phyloP scores from a whole-genome alignment of 2,113 vertebrate species.

The Chloropsis cyanopogon region DNA sequence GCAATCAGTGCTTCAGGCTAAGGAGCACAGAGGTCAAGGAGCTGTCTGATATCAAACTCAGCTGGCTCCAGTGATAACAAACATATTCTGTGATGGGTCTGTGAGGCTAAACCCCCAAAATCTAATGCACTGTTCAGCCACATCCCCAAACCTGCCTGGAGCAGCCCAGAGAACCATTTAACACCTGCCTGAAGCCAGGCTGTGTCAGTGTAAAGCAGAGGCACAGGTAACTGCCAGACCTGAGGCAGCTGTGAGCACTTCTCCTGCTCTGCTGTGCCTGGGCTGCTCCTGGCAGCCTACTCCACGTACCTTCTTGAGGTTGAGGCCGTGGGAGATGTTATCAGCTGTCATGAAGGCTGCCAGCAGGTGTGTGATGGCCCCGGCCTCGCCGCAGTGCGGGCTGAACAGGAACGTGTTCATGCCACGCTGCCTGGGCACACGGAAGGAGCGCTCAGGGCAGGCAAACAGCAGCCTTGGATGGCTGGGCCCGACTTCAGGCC shows the following conservation, averaged over 20 bases:
- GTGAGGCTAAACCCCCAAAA: not conserved
- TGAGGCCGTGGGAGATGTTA: slow-evolving; percentile 96
- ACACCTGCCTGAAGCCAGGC: not conserved
- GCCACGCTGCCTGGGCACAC: slow-evolving; percentile 82
- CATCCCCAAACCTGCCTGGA: not conserved
- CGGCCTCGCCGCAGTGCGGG: slow-evolving; percentile 96
- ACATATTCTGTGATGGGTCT: not conserved
- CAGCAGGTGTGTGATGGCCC: slow-evolving; percentile 93
- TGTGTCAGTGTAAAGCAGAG: not conserved
- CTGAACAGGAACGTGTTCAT: slow-evolving; percentile 98
- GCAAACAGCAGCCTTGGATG: not conserved
- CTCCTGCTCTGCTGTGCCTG: not conserved
- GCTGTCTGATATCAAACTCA: not conserved
- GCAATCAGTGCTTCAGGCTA: not conserved
- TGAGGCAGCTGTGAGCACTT: not conserved
- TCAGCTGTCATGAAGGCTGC: slow-evolving; percentile 96
- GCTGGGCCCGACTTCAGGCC: not conserved
- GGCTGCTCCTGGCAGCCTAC: not conserved
- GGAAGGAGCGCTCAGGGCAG: not conserved
- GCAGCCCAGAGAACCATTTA: not conserved
- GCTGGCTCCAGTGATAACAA: not conserved
- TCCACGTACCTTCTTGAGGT: slow-evolving; percentile 91
- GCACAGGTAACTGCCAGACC: not conserved
- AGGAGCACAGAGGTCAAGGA: not conserved
- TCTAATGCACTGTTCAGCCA: not conserved